Base-by-base conservation (phyloP, 2,113 vertebrate species). In the Proteles cristata region DNA sequence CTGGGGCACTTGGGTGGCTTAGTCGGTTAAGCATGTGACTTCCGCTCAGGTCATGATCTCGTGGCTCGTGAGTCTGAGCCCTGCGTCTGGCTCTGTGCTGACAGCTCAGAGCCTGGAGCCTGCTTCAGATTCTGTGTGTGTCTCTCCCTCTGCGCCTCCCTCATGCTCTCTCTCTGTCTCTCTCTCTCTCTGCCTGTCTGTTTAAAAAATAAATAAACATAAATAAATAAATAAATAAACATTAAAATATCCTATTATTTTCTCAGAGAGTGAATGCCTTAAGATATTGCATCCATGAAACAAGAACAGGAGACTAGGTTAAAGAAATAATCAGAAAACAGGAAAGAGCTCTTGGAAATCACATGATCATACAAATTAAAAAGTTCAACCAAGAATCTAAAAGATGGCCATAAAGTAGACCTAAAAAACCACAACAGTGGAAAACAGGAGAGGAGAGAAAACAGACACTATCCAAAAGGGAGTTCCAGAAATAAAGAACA, bases 331-430 rank as follows among this genome's bases (percentile, higher is more conserved):
- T 35, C 79, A 84, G 76, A 61, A 88, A 94, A 58, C 15, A 71
- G 68, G 69, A 80, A 77, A 76, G 43, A 58, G 2, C 48, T 95
- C 33, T 73, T 92, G 8, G 23, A 96, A 96, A 85, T 48, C 12
- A 90, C 15, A 88, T 8, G 12, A 77, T 63, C 80, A 86, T n/a
- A 88, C 65, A 92, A 43, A 93, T 55, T 35, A 77, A 55, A 31
- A 73, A 81, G 43, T 39, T 68, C 69, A 82, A 33, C 28, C 69
- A 71, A 96, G 69, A 94, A 77, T 88, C 48, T 31, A 93, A n/a
- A 93, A 55, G 35, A 79, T 0, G 61, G 61, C 17, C 26, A 35
- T 43, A 86, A 83, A 85, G 21, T 11, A 90, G 76, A 88, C 48
- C 12, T 85, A 80, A 69, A 93, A 93, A 82, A 14, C 26, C 35